These are phyloP conservation scores for Gyrodactylus salaris DNA, from an alignment of 1,140 invertebrate species.

Conservation along the genomic window DNA sequence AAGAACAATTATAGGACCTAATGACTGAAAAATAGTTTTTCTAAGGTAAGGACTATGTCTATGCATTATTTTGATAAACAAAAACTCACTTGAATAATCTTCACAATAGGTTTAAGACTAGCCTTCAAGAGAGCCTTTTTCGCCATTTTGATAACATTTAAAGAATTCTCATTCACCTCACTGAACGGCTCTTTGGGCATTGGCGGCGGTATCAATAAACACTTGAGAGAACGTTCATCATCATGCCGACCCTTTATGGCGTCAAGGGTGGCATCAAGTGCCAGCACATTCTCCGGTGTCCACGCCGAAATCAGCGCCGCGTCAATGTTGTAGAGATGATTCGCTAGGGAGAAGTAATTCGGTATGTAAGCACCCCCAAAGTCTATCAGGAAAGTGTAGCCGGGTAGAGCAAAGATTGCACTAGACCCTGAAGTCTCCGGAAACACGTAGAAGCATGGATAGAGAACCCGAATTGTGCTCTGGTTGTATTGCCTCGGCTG, in stretches of 20 bases:
- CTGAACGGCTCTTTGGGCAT: neutral
- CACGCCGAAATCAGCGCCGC: neutral
- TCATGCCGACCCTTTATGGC: neutral
- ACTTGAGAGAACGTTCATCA: neutral
- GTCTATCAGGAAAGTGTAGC: neutral
- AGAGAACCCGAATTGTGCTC: neutral
- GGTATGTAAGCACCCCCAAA: neutral
- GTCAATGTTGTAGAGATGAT: neutral
- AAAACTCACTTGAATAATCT: no score
- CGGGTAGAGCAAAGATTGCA: neutral
- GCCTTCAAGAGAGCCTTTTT: no score
- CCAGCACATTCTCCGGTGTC: neutral
- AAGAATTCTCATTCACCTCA: neutral
- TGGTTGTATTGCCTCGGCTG: neutral
- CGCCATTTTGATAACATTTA: neutral
- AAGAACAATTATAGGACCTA: no score
- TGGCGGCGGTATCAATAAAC: neutral
- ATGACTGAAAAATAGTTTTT: no score
- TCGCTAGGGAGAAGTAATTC: neutral
- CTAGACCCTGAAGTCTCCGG: neutral
- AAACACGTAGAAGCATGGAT: neutral
- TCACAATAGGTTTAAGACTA: no score
- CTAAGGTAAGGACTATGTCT: no score
- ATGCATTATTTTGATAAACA: neutral
- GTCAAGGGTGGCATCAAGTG: neutral